Evolutionary conservation across 2,113 vertebrate species (phyloP).

Genomic region (Vulpes lagopus): DNA sequence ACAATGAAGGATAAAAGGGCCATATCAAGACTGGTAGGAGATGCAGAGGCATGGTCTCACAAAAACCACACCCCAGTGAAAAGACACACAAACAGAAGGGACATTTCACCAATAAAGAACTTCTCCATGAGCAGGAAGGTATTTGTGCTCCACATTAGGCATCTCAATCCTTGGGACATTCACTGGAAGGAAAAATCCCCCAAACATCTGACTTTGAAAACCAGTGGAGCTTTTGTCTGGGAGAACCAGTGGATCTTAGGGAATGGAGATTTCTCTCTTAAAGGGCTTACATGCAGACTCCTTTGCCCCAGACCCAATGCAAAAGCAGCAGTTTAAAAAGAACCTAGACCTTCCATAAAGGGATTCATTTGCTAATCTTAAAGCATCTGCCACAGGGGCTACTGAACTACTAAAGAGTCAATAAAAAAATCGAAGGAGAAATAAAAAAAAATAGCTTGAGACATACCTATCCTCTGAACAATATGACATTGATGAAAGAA

Average conservation of each 20-base stretch:
- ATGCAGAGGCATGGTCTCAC: background rate
- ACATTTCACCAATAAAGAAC: background rate
- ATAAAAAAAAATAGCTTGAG: background rate
- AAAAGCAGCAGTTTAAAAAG: background rate
- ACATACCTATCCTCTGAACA: background rate
- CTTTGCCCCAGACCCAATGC: background rate
- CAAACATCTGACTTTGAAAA: background rate
- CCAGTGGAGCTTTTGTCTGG: background rate
- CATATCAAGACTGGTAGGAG: background rate
- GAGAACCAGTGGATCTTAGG: background rate
- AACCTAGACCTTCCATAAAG: background rate
- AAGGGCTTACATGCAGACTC: background rate
- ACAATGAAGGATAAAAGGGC: background rate
- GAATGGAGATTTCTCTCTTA: background rate
- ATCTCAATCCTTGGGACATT: background rate
- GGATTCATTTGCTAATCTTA: background rate
- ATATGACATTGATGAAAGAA: background rate
- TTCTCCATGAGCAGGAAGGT: background rate
- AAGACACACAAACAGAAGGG: background rate
- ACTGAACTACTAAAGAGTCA: background rate
- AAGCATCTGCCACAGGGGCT: background rate
- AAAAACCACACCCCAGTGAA: background rate
- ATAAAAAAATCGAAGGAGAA: background rate
- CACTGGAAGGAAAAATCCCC: background rate
- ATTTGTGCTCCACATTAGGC: background rate